Evolutionary conservation across 2,113 vertebrate genomes (phyloP), one percentile per base, ranked within the genome.

Genomic region (Lophochroa leadbeateri): DNA sequence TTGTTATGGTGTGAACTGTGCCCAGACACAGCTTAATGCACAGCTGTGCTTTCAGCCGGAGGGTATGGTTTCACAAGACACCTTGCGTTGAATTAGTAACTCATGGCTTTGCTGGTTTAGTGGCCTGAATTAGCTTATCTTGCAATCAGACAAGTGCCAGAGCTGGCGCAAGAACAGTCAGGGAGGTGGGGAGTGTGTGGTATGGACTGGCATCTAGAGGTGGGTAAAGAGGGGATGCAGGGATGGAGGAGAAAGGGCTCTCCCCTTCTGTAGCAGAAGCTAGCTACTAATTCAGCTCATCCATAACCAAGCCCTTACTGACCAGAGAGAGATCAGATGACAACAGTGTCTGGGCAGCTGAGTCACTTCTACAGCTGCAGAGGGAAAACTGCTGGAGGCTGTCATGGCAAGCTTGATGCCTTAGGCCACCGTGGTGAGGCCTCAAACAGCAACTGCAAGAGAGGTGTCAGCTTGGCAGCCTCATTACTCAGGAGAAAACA

Each of bases 21-120:
- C 69, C 31, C 70, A 91, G 25, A 18, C 50, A 91, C 1, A 67
- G 44, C 63, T 77, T 63, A 57, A 49, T 46, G 31, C 11, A 10
- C 61, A 89, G 65, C n/a, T 82, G 29, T 75, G 52, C n/a, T 71
- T 89, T 60, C 68, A 82, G 74, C 52, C 79, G 53, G 35, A 90
- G 61, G 35, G 20, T 43, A 39, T 31, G 18, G 50, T 89, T 95
- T 87, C 84, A 94, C 75, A 77, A 71, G 82, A n/a, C 29, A 76
- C 46, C 68, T 86, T 60, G 24, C 74, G 12, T 0, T 55, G 37
- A 80, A 78, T 83, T 81, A 86, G 13, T 83, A 63, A 41, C 25
- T 93, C 49, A 37, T 8, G 41, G n/a, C 16, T 80, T 29, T 83
- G 31, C 41, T 83, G 8, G 49, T 96, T 88, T 63, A 70, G 14